Evolutionary conservation across 2,888 invertebrate genomes (phyloP), one percentile per base, ranked within the genome.

Genomic region (Sinhomidia bicolor): DNA sequence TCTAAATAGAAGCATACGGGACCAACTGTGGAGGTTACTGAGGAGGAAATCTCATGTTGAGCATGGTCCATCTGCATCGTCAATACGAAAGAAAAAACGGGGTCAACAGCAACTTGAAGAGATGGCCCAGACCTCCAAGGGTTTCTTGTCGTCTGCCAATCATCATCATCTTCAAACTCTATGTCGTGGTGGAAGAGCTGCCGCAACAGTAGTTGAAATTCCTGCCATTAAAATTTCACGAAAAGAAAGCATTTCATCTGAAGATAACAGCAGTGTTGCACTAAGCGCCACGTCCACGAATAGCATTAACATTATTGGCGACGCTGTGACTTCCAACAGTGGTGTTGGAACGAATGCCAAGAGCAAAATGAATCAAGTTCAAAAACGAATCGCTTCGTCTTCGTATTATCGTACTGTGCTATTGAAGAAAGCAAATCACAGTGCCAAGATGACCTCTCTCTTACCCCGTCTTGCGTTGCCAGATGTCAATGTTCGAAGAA

Each of bases 1-100:
- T 62, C 91, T 92, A 12, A 92, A 92, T 57, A 80, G 92, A 71
- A 91, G 87, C 85, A 92, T 92, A 60, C 88, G 92, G 41, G 81
- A 90, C 41, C 91, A 91, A 60, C 85, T 92, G 54, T 91, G 90
- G 90, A 90, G 91, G 74, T 60, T 90, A 4, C 81, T 89, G 12
- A 44, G 71, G 62, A 36, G 81, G 9, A 85, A 85, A 81, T 71
- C 80, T 12, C 71, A 71, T 57, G 14, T 26, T 10, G 89, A 89
- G 12, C 85, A 85, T 85, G 85, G 85, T 4, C 89, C 81, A 62
- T 85, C 89, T 14, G 89, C 85, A 26, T 85, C 89, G 17, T 81
- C 89, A 20, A 17, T 89, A 9, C 80, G 89, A 44, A 89, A 89
- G 57, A 74, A 85, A 54, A 89, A 89, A 85, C 89, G 89, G 44